Evolutionary conservation across 2,113 vertebrate genomes (phyloP).

Genomic region (Prionailurus viverrinus): DNA sequence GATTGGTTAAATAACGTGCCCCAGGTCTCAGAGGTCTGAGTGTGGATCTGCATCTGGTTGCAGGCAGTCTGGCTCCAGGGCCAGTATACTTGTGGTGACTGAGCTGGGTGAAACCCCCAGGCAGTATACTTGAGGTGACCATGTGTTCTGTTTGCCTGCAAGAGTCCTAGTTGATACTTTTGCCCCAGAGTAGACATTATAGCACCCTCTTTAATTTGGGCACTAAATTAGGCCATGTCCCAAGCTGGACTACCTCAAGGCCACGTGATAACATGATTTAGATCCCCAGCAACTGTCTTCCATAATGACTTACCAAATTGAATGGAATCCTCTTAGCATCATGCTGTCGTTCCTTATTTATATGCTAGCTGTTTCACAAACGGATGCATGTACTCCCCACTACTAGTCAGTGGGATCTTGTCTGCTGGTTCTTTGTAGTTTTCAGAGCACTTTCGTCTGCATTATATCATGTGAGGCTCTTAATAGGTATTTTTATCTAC

Average conservation of each 20-base stretch:
- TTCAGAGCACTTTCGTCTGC: not conserved
- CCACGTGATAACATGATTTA: not conserved
- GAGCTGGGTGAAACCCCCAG: no score
- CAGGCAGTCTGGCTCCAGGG: not conserved
- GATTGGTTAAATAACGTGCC: not conserved
- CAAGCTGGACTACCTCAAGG: not conserved
- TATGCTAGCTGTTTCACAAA: not conserved
- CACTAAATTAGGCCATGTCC: not conserved
- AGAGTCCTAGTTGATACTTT: not conserved
- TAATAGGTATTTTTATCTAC: not conserved
- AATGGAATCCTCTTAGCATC: not conserved
- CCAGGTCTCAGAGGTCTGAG: not conserved
- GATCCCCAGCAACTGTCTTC: not conserved
- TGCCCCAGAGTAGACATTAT: not conserved
- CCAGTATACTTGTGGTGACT: no score
- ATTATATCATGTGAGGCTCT: not conserved
- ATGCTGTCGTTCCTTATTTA: not conserved
- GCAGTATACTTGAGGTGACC: not conserved
- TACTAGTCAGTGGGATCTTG: not conserved
- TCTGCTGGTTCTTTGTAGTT: not conserved
- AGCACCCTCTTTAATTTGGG: not conserved
- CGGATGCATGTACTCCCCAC: not conserved
- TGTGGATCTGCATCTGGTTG: not conserved
- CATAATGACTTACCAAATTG: not conserved
- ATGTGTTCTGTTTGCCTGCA: not conserved